These are phyloP conservation scores for Pandemis corylana DNA, from an alignment of 2,888 invertebrate species.

Conservation along the genomic window DNA sequence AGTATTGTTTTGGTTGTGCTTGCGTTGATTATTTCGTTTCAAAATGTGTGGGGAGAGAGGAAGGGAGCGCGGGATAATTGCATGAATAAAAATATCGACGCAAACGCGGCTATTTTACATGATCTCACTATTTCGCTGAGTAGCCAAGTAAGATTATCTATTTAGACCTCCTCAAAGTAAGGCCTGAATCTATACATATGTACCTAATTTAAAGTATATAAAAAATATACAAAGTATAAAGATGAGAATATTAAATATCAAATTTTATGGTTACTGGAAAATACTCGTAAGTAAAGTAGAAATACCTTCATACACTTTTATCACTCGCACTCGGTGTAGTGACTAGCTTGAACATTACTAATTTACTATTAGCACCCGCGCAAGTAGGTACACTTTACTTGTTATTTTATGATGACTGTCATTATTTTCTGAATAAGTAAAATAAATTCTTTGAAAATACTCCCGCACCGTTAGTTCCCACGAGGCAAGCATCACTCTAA, in stretches of 20 bases:
- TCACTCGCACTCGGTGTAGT: no score
- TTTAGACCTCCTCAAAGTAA: no score
- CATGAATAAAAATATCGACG: no score
- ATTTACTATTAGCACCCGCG: neutral
- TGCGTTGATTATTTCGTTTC: no score
- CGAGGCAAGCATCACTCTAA: slow-evolving; percentile 70
- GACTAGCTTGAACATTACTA: neutral
- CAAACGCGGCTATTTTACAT: no score
- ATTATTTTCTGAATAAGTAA: slow-evolving; percentile 25
- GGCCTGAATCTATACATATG: no score
- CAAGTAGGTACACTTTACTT: neutral
- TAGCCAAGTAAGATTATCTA: no score
- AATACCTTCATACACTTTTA: neutral
- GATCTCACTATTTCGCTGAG: no score
- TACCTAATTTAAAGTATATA: neutral
- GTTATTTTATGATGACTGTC: slow-evolving; percentile 29
- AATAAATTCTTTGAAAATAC: slow-evolving; percentile 23
- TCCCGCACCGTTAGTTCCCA: slow-evolving; percentile 73
- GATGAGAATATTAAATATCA: neutral
- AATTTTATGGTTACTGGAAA: neutral
- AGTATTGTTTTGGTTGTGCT: no score
- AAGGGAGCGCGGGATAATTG: no score
- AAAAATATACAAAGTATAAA: neutral
- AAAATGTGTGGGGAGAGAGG: no score
- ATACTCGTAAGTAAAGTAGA: neutral